Evolutionary conservation across 2,888 invertebrate species (phyloP).

Genomic region (Sycophila texana): DNA sequence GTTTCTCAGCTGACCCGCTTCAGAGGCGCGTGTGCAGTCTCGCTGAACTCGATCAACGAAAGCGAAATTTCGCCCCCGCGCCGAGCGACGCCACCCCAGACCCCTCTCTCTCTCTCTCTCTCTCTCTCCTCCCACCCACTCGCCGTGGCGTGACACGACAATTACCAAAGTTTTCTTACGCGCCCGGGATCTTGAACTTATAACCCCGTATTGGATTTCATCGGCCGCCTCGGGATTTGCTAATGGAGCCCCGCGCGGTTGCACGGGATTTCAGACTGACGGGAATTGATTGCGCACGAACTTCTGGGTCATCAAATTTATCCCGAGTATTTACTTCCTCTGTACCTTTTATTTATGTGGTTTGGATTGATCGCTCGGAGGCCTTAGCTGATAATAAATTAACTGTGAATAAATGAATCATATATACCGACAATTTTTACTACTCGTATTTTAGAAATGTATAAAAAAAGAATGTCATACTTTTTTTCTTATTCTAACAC

Average conservation of each 20-base stretch:
- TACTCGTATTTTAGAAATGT: not conserved
- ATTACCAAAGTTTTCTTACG: slow-evolving; percentile 35
- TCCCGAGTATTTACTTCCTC: too few relatives aligned
- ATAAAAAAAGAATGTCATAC: not conserved
- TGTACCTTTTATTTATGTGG: too few relatives aligned
- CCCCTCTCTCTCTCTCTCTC: not conserved
- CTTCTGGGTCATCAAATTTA: not conserved
- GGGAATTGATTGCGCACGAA: slow-evolving; percentile 26
- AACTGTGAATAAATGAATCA: too few relatives aligned
- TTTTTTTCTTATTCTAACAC: too few relatives aligned
- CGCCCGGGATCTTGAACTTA: slow-evolving; percentile 45
- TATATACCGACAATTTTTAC: too few relatives aligned
- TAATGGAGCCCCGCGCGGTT: not conserved
- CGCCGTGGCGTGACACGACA: not conserved
- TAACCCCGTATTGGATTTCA: slow-evolving; percentile 32
- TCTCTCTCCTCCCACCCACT: not conserved
- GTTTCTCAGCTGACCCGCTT: slow-evolving; percentile 51
- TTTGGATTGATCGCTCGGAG: too few relatives aligned
- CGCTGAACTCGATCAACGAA: slow-evolving; percentile 47
- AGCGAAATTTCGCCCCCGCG: slow-evolving; percentile 41
- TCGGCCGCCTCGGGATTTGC: slow-evolving; percentile 17
- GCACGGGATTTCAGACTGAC: not conserved
- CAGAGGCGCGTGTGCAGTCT: slow-evolving; percentile 15
- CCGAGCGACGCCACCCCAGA: too few relatives aligned
- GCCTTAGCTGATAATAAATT: not conserved